phyloP scores from a whole-genome alignment of 2,113 vertebrate species.

The Eidolon helvum region DNA sequence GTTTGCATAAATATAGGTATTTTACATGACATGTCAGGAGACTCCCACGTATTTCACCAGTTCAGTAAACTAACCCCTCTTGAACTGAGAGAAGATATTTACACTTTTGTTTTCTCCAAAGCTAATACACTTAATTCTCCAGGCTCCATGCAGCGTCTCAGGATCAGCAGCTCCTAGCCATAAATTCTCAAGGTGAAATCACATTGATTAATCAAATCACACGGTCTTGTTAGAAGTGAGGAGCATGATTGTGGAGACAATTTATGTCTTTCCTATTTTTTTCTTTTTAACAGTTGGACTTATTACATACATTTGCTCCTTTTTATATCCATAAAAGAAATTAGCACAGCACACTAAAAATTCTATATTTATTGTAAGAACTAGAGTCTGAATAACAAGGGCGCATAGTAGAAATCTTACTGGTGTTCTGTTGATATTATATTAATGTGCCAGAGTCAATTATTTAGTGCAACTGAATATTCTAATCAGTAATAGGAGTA shows the following conservation, averaged over 20 bases:
- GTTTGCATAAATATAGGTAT: neutral
- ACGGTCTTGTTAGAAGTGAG: neutral
- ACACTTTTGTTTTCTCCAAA: neutral
- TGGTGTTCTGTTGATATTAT: neutral
- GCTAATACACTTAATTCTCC: neutral
- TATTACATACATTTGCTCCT: neutral
- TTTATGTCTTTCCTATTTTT: neutral
- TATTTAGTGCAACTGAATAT: neutral
- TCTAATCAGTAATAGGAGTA: neutral
- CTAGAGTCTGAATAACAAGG: neutral
- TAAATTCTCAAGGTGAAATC: neutral
- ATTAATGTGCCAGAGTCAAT: neutral
- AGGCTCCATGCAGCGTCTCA: neutral
- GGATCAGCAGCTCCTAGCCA: neutral
- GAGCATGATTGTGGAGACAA: neutral
- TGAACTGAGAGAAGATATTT: neutral
- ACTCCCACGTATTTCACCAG: neutral
- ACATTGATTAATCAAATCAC: neutral
- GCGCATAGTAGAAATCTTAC: neutral
- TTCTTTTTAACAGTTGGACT: neutral
- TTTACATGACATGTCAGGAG: neutral
- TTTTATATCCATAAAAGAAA: neutral
- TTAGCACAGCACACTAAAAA: neutral
- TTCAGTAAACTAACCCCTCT: neutral
- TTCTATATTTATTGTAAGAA: neutral